Evolutionary conservation across 2,797 vertebrate species (phyloP), one percentile per base, ranked within the genome.

Genomic region (Glyptemys insculpta): DNA sequence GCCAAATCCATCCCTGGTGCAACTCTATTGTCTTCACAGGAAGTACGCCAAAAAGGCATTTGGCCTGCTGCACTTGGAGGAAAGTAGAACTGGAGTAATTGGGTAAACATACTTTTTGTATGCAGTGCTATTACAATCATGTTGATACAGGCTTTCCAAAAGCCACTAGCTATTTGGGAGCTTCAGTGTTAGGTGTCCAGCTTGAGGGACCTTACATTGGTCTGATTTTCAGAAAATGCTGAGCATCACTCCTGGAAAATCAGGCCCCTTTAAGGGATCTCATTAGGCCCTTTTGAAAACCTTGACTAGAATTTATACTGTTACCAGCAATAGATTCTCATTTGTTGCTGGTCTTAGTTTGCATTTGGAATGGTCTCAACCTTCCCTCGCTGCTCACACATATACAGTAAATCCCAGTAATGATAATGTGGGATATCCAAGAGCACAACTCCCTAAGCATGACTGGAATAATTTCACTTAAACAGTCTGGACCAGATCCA

Each of bases 71-170:
- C 93, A 47, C 91, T 87, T 87, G 62, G 44, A 93, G 59, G 23
- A 95, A 95, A 97, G 12, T 44, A 27, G 16, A 47, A 97, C 96
- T 96, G 96, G 95, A 93, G 94, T 96, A 97, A 97, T 94, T 96
- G 89, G 87, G 84, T 72, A 84, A 93, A 92, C 3, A 52, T 89
- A 0, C 0, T 53, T 47, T 81, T 84, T 94, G 80, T 79, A 82
- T 91, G 50, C 10, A 74, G 52, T 84, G 82, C 86, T 87, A 59
- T 93, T 89, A 94, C 79, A 92, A 88, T 59, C 65, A 44, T 54
- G 16, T 86, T 79, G 91, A n/a, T 41, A 19, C 25, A 12, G 3
- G 56, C 34, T 59, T 92, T 93, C 87, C 82, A 79, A 84, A 62
- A 0, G 1, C 50, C 79, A 88, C 37, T 59, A 34, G 50, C 91